Conservation (phyloP, 1,140 invertebrate genomes). For the Procambarus virginalis region DNA sequence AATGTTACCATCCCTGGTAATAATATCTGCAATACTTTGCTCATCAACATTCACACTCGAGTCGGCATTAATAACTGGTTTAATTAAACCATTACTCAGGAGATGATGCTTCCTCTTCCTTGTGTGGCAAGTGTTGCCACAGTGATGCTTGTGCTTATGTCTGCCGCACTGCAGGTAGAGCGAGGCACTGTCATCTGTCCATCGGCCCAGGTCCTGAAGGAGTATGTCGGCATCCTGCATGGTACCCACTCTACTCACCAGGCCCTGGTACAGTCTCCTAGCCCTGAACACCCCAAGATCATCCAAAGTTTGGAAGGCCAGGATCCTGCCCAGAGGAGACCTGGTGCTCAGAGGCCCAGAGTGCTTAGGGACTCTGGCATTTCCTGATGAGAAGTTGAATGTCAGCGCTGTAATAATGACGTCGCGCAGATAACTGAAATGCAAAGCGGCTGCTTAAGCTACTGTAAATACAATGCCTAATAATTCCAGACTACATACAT, state of each 20-base stretch:
- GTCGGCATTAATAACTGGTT: neutral
- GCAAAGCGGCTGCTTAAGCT: too few relatives aligned
- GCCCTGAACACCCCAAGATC: constrained; percentile 38
- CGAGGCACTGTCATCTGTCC: neutral
- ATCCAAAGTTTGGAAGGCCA: constrained; percentile 46
- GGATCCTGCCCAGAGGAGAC: constrained; percentile 44
- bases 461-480: too few relatives aligned
- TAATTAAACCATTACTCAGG: neutral
- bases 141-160: neutral
- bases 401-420: constrained; percentile 51
- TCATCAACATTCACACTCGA: neutral
- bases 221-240: constrained; percentile 1
- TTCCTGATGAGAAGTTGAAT: constrained; percentile 7
- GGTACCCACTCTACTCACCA: constrained; percentile 13
- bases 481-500: too few relatives aligned
- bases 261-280: constrained; percentile 2
- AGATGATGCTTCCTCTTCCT: neutral
- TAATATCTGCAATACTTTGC: neutral
- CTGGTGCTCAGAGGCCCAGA: constrained; percentile 10
- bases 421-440: constrained; percentile 49
- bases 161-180: neutral
- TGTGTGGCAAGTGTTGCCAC: neutral
- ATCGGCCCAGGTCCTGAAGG: constrained; percentile 29
- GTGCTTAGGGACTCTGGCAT: neutral
- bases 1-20: neutral